Evolutionary conservation across 2,888 invertebrate genomes (phyloP).

Genomic region (Spialia ferax): DNA sequence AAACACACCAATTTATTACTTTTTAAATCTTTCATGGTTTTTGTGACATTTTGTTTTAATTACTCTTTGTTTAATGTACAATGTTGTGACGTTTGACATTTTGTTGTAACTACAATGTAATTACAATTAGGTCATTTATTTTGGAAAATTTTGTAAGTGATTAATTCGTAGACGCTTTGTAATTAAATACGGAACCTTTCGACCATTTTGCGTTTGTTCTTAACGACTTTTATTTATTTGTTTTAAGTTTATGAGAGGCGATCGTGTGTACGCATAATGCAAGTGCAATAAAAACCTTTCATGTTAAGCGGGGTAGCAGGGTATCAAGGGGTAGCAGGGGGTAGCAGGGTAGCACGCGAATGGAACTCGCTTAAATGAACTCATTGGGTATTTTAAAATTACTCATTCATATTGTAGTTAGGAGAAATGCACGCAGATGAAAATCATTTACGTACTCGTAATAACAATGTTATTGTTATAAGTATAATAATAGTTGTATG

Average conservation of each 20-base stretch:
- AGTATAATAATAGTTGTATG: no score
- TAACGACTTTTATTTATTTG: conserved; percentile 30
- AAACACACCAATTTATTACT: no score
- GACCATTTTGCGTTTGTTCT: background rate
- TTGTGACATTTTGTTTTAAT: no score
- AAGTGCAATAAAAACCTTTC: conserved; percentile 33
- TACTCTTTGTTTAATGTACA: no score
- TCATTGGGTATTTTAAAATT: conserved; percentile 20
- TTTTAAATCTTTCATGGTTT: no score
- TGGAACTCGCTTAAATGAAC: conserved; percentile 20
- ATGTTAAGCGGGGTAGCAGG: conserved; percentile 27
- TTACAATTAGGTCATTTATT: no score
- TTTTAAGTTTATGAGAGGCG: conserved; percentile 20
- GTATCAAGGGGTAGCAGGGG: no score
- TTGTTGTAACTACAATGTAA: no score
- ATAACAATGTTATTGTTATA: no score
- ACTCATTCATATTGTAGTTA: background rate
- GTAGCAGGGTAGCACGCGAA: conserved; percentile 26
- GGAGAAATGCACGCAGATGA: background rate
- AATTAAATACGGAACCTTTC: background rate
- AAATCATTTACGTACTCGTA: no score
- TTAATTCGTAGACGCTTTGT: background rate
- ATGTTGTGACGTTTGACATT: no score
- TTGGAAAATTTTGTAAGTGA: background rate
- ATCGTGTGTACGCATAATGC: conserved; percentile 34